phyloP scores from a whole-genome alignment of 1,140 invertebrate species.

The Lerema accius region DNA sequence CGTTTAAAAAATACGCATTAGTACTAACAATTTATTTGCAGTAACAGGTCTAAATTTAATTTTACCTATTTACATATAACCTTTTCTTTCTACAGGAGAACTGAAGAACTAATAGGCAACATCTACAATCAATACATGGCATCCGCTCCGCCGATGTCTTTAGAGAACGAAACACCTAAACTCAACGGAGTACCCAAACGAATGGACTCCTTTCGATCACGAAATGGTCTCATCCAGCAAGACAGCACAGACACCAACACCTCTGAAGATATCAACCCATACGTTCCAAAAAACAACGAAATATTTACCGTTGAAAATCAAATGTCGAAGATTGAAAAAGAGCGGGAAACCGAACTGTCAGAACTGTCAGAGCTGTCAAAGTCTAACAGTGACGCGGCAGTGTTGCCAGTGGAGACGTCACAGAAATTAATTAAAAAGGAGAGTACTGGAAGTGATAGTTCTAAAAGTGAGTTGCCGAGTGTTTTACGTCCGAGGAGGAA shows the following conservation, averaged over 20 bases:
- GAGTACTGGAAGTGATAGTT: constrained; percentile 33
- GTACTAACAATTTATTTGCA: too few relatives aligned
- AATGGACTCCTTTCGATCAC: constrained; percentile 50
- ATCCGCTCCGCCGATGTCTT: constrained; percentile 63
- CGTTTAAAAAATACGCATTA: too few relatives aligned
- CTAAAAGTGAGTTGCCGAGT: constrained; percentile 52
- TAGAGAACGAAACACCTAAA: constrained; percentile 61
- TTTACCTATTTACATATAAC: too few relatives aligned
- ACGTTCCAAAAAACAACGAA: constrained; percentile 48
- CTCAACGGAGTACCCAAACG: constrained; percentile 55
- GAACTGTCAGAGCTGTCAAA: constrained; percentile 12
- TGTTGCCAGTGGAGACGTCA: constrained; percentile 39
- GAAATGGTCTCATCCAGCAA: constrained; percentile 55
- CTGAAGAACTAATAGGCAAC: constrained; percentile 79
- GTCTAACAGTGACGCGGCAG: constrained; percentile 32
- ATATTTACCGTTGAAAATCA: constrained; percentile 71
- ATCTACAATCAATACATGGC: constrained; percentile 80
- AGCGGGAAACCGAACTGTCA: constrained; percentile 31
- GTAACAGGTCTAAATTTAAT: too few relatives aligned
- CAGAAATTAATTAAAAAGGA: constrained; percentile 40
- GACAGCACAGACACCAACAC: constrained; percentile 69
- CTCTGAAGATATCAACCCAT: constrained; percentile 68
- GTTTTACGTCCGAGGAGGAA: constrained; percentile 67
- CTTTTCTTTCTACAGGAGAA: constrained; percentile 71
- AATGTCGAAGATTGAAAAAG: constrained; percentile 56